A percentile compares a stretch with the other conserved stretches of the same genome.
Conservation (phyloP, 2,888 invertebrate genomes). For the Hyposoter dolosus region DNA sequence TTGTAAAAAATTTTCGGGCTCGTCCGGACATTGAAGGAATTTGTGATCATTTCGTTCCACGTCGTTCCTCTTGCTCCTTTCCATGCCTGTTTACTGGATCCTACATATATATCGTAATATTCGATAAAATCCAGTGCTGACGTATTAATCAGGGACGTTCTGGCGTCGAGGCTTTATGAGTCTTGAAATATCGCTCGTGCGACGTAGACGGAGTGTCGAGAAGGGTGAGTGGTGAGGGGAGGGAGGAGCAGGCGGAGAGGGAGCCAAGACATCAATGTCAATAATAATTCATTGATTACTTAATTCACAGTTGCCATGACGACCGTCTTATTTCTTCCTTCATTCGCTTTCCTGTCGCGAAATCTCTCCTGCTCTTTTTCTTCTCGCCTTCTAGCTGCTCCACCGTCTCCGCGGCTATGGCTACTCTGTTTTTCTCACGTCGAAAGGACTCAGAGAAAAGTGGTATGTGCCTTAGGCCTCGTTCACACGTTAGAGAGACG, state of each 20-base stretch:
- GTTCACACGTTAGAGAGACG: constrained; percentile 67
- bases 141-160: constrained; percentile 81
- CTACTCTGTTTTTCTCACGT: constrained; percentile 83
- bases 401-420: constrained; percentile 69
- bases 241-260: constrained; percentile 58
- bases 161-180: constrained; percentile 77
- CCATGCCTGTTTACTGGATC: not conserved
- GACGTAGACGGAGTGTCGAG: constrained; percentile 54
- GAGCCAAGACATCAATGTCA: constrained; percentile 84
- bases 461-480: constrained; percentile 69
- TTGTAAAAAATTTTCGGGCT: not conserved
- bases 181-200: constrained; percentile 78
- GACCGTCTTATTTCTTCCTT: constrained; percentile 78
- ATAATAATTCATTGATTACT: constrained; percentile 85
- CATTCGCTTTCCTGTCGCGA: constrained; percentile 74
- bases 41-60: not conserved
- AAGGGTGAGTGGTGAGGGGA: constrained; percentile 31
- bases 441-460: constrained; percentile 73
- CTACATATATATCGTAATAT: constrained; percentile 56
- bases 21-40: not conserved
- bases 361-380: constrained; percentile 72
- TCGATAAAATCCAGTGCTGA: constrained; percentile 77
- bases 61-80: not conserved
- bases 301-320: constrained; percentile 83
- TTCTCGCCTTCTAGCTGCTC: constrained; percentile 12